A percentile compares a stretch with the other conserved stretches of the same genome.
Conservation (phyloP, 2,888 invertebrate species). For the Folsomia manolachei region DNA sequence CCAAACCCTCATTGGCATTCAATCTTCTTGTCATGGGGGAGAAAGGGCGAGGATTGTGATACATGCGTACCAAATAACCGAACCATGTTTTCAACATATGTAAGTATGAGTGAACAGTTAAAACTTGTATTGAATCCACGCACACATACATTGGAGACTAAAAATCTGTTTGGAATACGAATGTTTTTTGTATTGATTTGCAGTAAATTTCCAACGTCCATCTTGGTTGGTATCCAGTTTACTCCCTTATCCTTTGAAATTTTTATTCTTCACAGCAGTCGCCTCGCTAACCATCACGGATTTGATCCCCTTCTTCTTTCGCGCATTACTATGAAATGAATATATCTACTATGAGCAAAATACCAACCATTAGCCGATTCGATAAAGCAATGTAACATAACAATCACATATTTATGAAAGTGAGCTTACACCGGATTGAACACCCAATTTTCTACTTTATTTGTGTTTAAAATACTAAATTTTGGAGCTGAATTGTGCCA, state of each 20-base stretch:
- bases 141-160: constrained; percentile 14
- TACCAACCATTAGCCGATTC: no score
- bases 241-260: neutral
- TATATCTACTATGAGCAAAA: no score
- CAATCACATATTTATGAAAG: no score
- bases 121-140: neutral
- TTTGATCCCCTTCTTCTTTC: neutral
- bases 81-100: neutral
- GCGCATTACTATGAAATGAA: no score
- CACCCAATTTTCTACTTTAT: no score
- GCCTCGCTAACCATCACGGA: no score
- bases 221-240: neutral
- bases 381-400: no score
- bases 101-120: no score
- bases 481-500: no score
- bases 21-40: neutral
- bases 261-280: constrained; percentile 7
- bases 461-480: no score
- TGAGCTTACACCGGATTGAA: no score
- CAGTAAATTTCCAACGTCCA: constrained; percentile 37
- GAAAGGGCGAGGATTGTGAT: neutral
- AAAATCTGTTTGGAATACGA: constrained; percentile 46
- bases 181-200: constrained; percentile 43
- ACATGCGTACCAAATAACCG: no score
- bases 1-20: neutral